Percentiles rank a stretch among this genome's conserved stretches.
Conservation (phyloP, 2,888 invertebrate species). For the Chesias legatella region DNA sequence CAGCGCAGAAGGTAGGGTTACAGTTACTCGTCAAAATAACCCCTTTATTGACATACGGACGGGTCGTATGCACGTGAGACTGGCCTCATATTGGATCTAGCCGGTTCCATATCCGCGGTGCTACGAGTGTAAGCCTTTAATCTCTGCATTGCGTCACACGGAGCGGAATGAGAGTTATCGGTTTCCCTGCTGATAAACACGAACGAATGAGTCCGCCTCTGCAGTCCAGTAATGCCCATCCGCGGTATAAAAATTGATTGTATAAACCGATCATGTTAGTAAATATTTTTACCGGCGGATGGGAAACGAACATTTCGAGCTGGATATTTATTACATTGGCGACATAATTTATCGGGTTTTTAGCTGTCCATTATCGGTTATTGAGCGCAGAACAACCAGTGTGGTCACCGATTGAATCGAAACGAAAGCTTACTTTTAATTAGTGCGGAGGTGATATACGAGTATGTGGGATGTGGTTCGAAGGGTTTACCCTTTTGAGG, state of each 20-base stretch:
- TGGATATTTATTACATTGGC: conserved; percentile 57
- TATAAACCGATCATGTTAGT: conserved; percentile 41
- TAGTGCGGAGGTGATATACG: conserved; percentile 40
- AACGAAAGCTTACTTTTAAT: conserved; percentile 26
- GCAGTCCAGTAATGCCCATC: conserved; percentile 58
- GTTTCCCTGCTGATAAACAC: conserved; percentile 71
- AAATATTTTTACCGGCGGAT: conserved; percentile 20
- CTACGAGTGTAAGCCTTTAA: conserved; percentile 72
- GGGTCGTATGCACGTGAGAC: conserved; percentile 51
- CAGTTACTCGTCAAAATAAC: conserved; percentile 33
- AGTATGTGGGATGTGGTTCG: conserved; percentile 33
- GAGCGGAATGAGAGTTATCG: conserved; percentile 75
- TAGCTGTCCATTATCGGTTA: conserved; percentile 52
- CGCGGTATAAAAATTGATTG: conserved; percentile 67
- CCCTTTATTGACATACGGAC: conserved; percentile 46
- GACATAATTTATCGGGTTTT: conserved; percentile 58
- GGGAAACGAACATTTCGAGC: conserved; percentile 27
- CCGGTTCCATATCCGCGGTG: conserved; percentile 55
- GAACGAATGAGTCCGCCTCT: conserved; percentile 61
- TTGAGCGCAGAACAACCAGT: conserved; percentile 32
- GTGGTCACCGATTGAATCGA: conserved; percentile 11
- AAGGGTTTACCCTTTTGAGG: conserved; percentile 45
- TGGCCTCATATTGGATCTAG: conserved; percentile 64
- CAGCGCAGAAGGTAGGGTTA: too few relatives aligned
- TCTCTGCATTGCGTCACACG: conserved; percentile 76